Percentiles rank a stretch among this genome's conserved stretches.
Evolutionary conservation across 2,113 vertebrate genomes (phyloP).

Genomic region (Phasianus colchicus): DNA sequence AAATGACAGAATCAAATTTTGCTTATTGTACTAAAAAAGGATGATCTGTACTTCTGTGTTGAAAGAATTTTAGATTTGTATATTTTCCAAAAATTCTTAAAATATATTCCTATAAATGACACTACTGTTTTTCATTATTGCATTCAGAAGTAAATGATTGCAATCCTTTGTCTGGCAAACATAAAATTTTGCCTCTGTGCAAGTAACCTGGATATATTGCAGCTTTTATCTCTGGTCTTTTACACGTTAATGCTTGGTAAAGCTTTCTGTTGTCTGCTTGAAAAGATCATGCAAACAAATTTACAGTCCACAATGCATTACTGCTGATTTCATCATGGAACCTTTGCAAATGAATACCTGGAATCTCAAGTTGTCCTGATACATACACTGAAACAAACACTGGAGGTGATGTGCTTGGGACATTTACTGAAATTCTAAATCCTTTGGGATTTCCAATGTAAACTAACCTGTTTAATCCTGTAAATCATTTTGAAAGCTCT

Average conservation of each 20-base stretch:
- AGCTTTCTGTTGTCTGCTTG: neutral
- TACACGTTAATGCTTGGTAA: neutral
- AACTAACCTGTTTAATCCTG: neutral
- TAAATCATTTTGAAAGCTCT: neutral
- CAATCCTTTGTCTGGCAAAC: neutral
- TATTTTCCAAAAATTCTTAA: neutral
- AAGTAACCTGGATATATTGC: neutral
- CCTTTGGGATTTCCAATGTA: neutral
- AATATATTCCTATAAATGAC: neutral
- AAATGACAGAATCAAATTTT: neutral
- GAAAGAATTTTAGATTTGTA: neutral
- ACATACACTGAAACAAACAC: fast-evolving
- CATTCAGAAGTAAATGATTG: neutral
- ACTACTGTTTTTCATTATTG: neutral
- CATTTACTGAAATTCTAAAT: neutral
- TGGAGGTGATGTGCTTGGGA: neutral
- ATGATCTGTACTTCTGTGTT: neutral
- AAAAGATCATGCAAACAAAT: neutral
- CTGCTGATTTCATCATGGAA: neutral
- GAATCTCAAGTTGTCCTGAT: neutral
- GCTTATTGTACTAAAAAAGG: neutral
- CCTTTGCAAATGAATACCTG: neutral
- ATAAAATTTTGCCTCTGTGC: neutral
- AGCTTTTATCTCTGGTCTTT: neutral
- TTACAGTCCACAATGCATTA: neutral